A percentile compares a stretch with the other conserved stretches of the same genome.
phyloP scores from a whole-genome alignment of 1,140 invertebrate species.

The Dicyema japonicum region DNA sequence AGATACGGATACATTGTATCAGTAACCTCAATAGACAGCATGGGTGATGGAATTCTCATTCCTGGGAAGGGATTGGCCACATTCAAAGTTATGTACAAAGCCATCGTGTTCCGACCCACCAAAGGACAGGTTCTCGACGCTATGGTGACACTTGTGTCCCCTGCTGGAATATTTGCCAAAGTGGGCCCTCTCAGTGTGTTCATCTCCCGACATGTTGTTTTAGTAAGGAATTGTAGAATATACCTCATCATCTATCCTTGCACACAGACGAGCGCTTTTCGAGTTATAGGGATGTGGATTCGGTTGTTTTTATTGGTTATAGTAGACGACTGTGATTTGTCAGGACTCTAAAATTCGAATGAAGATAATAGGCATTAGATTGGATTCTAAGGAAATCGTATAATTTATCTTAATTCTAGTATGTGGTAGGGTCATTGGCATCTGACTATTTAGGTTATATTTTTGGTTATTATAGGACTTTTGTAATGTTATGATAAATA shows the following conservation, averaged over 20 bases:
- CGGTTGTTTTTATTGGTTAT: too few relatives aligned
- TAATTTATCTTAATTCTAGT: not conserved
- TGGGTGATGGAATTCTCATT: slow-evolving; percentile 79
- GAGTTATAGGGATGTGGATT: too few relatives aligned
- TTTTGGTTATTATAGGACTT: too few relatives aligned
- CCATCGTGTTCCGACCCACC: slow-evolving; percentile 91
- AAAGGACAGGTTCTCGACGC: slow-evolving; percentile 96
- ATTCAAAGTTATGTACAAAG: slow-evolving; percentile 94
- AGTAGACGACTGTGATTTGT: slow-evolving; percentile 1
- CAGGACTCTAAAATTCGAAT: slow-evolving; percentile 2
- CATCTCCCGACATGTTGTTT: slow-evolving; percentile 91
- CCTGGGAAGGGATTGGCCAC: slow-evolving; percentile 88
- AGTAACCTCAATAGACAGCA: slow-evolving; percentile 89
- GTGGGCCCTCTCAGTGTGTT: slow-evolving; percentile 95
- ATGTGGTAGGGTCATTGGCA: slow-evolving; percentile 3
- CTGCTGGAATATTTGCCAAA: slow-evolving; percentile 92
- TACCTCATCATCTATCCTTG: too few relatives aligned
- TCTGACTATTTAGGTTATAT: slow-evolving; percentile 3
- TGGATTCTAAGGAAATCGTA: slow-evolving; percentile 3
- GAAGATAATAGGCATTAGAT: slow-evolving; percentile 2
- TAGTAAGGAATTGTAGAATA: too few relatives aligned
- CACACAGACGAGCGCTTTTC: too few relatives aligned
- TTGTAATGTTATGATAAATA: too few relatives aligned
- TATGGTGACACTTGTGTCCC: slow-evolving; percentile 89
- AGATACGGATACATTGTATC: slow-evolving; percentile 96